Percentiles rank a stretch among this genome's conserved stretches.
Conservation (phyloP, 2,113 vertebrate genomes). For the Saccopteryx leptura region DNA sequence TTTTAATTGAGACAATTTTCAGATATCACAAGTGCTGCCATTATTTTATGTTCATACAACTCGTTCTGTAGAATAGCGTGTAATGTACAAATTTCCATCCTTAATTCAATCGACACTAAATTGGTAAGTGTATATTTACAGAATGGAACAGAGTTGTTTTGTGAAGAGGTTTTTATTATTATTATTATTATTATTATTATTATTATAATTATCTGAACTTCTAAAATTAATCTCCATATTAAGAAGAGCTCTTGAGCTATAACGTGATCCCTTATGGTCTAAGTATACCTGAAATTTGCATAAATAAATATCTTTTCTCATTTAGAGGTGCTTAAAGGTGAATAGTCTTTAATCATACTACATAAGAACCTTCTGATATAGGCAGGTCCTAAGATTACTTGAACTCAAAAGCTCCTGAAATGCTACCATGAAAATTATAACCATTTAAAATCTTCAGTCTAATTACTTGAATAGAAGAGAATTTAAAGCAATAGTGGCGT, state of each 20-base stretch:
- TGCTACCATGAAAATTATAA: slow-evolving; percentile 81
- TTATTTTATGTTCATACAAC: neutral
- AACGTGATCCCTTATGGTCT: slow-evolving; percentile 54
- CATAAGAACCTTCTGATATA: slow-evolving; percentile 67
- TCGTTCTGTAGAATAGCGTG: neutral
- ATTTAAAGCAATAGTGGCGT: slow-evolving; percentile 88
- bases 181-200: too few relatives aligned
- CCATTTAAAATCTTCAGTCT: slow-evolving; percentile 85
- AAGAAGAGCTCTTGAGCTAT: slow-evolving; percentile 39
- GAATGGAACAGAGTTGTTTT: neutral
- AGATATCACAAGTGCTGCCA: neutral
- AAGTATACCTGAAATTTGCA: slow-evolving; percentile 64
- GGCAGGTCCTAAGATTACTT: slow-evolving; percentile 68
- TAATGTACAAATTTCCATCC: neutral
- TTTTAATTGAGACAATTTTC: neutral
- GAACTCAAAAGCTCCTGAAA: slow-evolving; percentile 83
- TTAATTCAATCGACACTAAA: slow-evolving; percentile 8
- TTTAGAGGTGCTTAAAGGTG: slow-evolving; percentile 72
- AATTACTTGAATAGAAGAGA: slow-evolving; percentile 85
- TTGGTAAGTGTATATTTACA: neutral
- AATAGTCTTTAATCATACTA: slow-evolving; percentile 71
- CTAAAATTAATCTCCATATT: slow-evolving; percentile 13
- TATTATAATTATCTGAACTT: slow-evolving; percentile 23
- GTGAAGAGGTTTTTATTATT: neutral
- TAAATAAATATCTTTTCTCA: slow-evolving; percentile 76